Percentiles rank a stretch among this genome's conserved stretches.
Evolutionary conservation across 2,888 invertebrate species (phyloP).

Genomic region (Brachyptera risi): DNA sequence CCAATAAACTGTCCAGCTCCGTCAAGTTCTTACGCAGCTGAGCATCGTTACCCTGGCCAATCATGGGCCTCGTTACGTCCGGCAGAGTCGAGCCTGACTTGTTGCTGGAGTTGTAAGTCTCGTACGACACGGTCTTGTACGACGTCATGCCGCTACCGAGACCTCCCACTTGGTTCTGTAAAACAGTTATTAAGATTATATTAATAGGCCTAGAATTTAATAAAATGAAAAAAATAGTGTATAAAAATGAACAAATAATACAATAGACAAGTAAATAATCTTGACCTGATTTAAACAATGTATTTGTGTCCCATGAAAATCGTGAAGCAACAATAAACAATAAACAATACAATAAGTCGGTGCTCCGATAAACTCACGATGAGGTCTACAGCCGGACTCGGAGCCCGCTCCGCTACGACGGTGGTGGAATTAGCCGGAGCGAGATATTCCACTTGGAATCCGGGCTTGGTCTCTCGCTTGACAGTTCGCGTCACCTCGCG

Average conservation of each 20-base stretch:
- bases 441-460: slow-evolving; percentile 40
- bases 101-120: slow-evolving; percentile 34
- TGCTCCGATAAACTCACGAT: too few relatives aligned
- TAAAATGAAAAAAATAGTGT: too few relatives aligned
- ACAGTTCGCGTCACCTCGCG: slow-evolving; percentile 39
- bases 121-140: slow-evolving; percentile 37
- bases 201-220: too few relatives aligned
- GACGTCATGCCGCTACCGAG: slow-evolving; percentile 28
- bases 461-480: slow-evolving; percentile 35
- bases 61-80: neutral
- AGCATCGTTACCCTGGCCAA: slow-evolving; percentile 25
- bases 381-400: slow-evolving; percentile 31
- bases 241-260: too few relatives aligned
- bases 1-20: slow-evolving; percentile 68
- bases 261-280: too few relatives aligned
- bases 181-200: neutral
- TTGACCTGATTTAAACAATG: too few relatives aligned
- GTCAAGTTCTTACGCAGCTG: slow-evolving; percentile 58
- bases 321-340: too few relatives aligned
- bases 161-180: neutral
- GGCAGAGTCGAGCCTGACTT: neutral
- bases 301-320: too few relatives aligned
- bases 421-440: slow-evolving; percentile 41
- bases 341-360: too few relatives aligned
- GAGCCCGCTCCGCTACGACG: slow-evolving; percentile 37